Evolutionary conservation across 1,140 invertebrate genomes (phyloP).

Genomic region (Uloborus diversus): DNA sequence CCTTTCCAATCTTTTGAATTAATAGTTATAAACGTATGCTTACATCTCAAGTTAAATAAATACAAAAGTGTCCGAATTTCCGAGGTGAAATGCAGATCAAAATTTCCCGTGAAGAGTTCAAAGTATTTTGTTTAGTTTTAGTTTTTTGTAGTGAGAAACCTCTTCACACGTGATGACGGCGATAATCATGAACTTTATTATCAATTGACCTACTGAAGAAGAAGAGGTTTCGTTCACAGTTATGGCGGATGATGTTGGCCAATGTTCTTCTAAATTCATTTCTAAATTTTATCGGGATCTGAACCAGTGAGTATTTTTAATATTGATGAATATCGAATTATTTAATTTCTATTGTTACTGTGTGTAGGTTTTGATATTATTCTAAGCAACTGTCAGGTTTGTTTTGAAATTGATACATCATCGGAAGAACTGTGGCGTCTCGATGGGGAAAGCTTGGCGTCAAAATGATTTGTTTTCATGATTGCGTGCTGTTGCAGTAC

Average conservation of each 20-base stretch:
- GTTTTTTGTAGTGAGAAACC: background rate
- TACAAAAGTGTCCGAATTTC: background rate
- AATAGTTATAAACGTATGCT: background rate
- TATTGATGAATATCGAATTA: background rate
- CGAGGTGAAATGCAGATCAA: background rate
- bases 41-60: background rate
- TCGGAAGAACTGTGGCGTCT: conserved; percentile 36
- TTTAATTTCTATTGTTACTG: background rate
- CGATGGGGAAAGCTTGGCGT: conserved; percentile 17
- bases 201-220: conserved; percentile 44
- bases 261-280: conserved; percentile 39
- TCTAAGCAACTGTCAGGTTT: background rate
- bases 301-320: conserved; percentile 16
- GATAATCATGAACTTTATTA: background rate
- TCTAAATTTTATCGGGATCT: conserved; percentile 35
- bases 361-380: background rate
- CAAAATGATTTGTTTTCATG: conserved; percentile 3
- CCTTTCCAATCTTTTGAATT: background rate
- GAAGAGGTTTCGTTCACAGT: conserved; percentile 38
- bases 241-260: conserved; percentile 49
- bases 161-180: background rate
- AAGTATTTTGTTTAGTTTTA: background rate
- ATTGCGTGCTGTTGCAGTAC: background rate
- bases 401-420: background rate
- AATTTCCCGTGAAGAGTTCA: background rate